These are phyloP conservation scores for Mirounga angustirostris DNA, from an alignment of 2,113 vertebrate species.

Conservation along the genomic window DNA sequence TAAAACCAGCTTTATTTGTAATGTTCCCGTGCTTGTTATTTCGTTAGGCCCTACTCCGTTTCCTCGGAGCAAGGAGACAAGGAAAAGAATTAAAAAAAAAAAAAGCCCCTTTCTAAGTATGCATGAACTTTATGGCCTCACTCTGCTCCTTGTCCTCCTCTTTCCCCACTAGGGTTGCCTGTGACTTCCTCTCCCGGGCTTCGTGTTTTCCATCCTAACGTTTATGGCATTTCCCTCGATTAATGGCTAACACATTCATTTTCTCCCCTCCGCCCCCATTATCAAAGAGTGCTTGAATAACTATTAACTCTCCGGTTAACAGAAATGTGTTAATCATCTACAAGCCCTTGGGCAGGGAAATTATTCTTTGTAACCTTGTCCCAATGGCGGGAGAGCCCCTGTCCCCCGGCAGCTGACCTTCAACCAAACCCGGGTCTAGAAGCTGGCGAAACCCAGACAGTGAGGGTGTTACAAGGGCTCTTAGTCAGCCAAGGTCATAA, in stretches of 20 bases:
- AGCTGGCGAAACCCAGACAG: conserved; percentile 77
- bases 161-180: background rate
- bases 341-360: conserved; percentile 84
- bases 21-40: background rate
- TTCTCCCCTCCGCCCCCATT: conserved; percentile 78
- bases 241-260: conserved; percentile 86
- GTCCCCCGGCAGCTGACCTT: conserved; percentile 81
- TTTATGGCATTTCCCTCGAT: conserved; percentile 82
- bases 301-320: conserved; percentile 87
- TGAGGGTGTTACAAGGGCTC: conserved; percentile 60
- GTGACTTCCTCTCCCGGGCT: conserved; percentile 18
- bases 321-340: conserved; percentile 88
- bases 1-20: background rate
- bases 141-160: background rate
- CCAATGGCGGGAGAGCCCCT: conserved; percentile 72
- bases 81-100: background rate
- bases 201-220: conserved; percentile 78
- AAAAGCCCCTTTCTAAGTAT: background rate
- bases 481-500: conserved; percentile 50
- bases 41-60: background rate
- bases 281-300: conserved; percentile 85
- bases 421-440: conserved; percentile 83
- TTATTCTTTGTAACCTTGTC: conserved; percentile 80
- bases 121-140: background rate
- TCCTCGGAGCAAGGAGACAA: conserved; percentile 33